Conservation (phyloP, 2,113 vertebrate genomes). For the Salvator merianae region DNA sequence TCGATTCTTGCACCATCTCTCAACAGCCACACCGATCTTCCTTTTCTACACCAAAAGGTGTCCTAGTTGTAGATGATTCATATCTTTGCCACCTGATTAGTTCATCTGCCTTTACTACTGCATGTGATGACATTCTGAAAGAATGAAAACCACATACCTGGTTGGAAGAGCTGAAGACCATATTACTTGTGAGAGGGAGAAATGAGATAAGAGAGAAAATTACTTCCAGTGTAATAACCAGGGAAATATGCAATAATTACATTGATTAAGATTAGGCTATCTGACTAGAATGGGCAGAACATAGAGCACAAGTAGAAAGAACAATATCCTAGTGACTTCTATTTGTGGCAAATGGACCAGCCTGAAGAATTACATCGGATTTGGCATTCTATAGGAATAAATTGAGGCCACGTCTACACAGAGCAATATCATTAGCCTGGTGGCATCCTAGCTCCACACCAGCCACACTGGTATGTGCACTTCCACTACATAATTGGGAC, state of each 20-base stretch:
- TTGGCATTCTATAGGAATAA: too few relatives aligned
- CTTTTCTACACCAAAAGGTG: constrained; percentile 7
- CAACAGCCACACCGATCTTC: constrained; percentile 1
- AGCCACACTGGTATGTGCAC: too few relatives aligned
- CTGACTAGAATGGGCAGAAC: too few relatives aligned
- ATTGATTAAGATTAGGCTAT: too few relatives aligned
- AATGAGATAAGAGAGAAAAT: background rate
- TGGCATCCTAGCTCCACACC: too few relatives aligned
- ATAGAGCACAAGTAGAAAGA: too few relatives aligned
- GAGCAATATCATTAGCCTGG: too few relatives aligned
- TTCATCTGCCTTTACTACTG: constrained; percentile 39
- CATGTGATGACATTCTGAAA: constrained; percentile 2
- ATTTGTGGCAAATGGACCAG: too few relatives aligned
- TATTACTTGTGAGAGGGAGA: background rate
- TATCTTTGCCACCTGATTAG: constrained; percentile 31
- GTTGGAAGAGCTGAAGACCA: background rate
- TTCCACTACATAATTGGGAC: too few relatives aligned
- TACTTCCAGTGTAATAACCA: background rate
- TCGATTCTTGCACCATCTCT: constrained; percentile 13
- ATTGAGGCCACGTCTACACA: too few relatives aligned
- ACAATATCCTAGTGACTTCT: too few relatives aligned
- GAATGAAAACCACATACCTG: constrained; percentile 18
- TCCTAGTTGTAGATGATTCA: constrained; percentile 22
- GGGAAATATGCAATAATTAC: background rate
- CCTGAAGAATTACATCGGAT: too few relatives aligned